Base-by-base conservation (phyloP, 2,113 vertebrate genomes). In the Lutjanus erythropterus region DNA sequence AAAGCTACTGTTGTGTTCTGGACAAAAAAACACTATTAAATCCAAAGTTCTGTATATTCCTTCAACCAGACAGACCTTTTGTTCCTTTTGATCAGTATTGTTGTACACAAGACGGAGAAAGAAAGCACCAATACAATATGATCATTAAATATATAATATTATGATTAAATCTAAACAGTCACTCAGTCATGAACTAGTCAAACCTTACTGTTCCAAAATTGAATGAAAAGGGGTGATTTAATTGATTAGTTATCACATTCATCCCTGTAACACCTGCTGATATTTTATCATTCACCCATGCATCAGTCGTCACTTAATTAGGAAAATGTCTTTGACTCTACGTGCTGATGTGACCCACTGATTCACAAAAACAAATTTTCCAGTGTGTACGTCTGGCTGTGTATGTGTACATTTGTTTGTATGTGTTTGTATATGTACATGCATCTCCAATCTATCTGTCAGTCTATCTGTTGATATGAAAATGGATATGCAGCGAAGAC, bases 201-300 rank as follows among this genome's bases (percentile, higher is more conserved):
- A n/a, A 67, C 15, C 12, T 0, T 11, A 37, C 14, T 33, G 16
- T 5, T 42, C 12, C 9, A 21, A 31, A 70, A 27, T 19, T 21
- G 5, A 60, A 29, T 31, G 11, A 50, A 69, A 58, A 52, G 9
- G 61, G 21, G 3, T 18, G 21, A 47, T 56, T 42, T 58, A 5
- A 80, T 49, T 60, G 23, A 75, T 76, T 76, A 3, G 19, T 27
- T 41, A 39, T 71, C 46, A 70, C 18, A 59, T 21, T 53, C 31
- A 44, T 70, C 29, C 5, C 19, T 14, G 1, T 14, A 59, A 25
- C 21, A 25, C 23, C 15, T 44, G 15, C 44, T 16, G 11, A 37
- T 23, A 10, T 25, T 25, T 6, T 14, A n/a, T 23, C 23, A 18
- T 7, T 53, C 35, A 25, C 46, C 7, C 6, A 35, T 42, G n/a